Conservation (phyloP, 2,797 vertebrate genomes). For the Odontamblyopus rebecca region DNA sequence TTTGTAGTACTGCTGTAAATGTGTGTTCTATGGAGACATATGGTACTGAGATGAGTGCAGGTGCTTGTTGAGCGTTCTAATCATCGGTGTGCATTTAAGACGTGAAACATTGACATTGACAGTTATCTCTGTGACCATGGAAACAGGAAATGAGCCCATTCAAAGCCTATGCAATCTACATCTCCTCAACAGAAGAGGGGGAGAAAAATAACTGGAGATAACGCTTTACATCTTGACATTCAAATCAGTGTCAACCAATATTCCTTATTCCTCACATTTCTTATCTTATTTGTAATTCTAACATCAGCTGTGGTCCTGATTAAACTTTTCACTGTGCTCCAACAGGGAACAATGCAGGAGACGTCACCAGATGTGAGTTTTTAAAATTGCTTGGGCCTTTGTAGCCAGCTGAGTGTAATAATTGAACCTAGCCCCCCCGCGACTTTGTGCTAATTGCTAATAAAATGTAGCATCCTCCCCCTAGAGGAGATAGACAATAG, state of each 20-base stretch:
- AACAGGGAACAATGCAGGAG: constrained; percentile 22
- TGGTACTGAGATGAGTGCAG: background rate
- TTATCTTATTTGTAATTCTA: constrained; percentile 2
- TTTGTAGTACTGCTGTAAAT: background rate
- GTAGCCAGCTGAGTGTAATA: constrained; percentile 57
- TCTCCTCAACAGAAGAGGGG: constrained; percentile 38
- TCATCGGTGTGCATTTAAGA: constrained; percentile 48
- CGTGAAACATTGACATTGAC: constrained; percentile 26
- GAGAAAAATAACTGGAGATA: constrained; percentile 20
- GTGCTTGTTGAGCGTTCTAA: constrained; percentile 30
- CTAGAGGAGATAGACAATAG: constrained; percentile 8
- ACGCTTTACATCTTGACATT: constrained; percentile 28
- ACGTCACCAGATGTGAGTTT: constrained; percentile 46
- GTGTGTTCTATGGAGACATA: background rate
- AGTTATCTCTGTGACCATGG: constrained; percentile 58
- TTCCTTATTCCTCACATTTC: background rate
- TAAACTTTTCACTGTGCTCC: constrained; percentile 22
- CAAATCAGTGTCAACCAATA: background rate
- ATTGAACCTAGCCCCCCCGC: constrained; percentile 51
- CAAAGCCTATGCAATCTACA: constrained; percentile 26
- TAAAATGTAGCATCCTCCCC: constrained; percentile 52
- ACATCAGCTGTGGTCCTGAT: constrained; percentile 7
- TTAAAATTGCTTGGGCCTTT: constrained; percentile 22
- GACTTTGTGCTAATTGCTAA: constrained; percentile 57
- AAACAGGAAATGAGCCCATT: constrained; percentile 62